Base-by-base conservation (phyloP, 2,888 invertebrate genomes). In the Baccha elongata region DNA sequence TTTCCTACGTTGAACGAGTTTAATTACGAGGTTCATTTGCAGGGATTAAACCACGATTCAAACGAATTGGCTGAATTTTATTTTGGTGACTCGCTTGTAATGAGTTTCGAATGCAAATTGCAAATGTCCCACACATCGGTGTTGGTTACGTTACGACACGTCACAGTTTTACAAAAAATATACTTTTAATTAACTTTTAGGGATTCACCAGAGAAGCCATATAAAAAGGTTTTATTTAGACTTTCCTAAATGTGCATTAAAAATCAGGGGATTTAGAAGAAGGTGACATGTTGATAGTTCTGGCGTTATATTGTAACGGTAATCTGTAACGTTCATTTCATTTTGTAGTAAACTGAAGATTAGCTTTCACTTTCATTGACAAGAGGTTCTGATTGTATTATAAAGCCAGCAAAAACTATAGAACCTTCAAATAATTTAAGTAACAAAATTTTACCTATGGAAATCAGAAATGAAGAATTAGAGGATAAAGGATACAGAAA, bases 161-260 rank as follows among this genome's bases (percentile, higher is more conserved):
- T n/a, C n/a, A n/a, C n/a, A n/a, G n/a, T 44, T 42, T 19, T n/a
- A 10, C 0, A 10, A 2, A 17, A 32, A 46, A 50, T 19, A n/a
- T 23, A n/a, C 46, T 35, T 73, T 50, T 19, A 32, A 2, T 15
- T n/a, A 7, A 75, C 75, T 75, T 68, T 75, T 75, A 44, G 3
- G 75, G 68, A 68, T 76, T 76, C 76, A 71, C 13, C 42, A 11
- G 55, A 40, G 76, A 76, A 76, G 76, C 69, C 76, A 32, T 76
- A 8, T 32, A 7, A 2, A 32, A 53, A 13, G 13, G 42, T 13
- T 50, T 19, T 26, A 6, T 48, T 32, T 10, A 40, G 40, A 32
- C 50, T 15, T 35, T 32, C 7, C 52, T 17, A 32, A 23, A 64
- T 46, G 44, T 8, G 32, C 13, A 52, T 48, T 29, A n/a, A n/a